phyloP scores from a whole-genome alignment of 2,888 invertebrate genomes.

The Andrena minutula region DNA sequence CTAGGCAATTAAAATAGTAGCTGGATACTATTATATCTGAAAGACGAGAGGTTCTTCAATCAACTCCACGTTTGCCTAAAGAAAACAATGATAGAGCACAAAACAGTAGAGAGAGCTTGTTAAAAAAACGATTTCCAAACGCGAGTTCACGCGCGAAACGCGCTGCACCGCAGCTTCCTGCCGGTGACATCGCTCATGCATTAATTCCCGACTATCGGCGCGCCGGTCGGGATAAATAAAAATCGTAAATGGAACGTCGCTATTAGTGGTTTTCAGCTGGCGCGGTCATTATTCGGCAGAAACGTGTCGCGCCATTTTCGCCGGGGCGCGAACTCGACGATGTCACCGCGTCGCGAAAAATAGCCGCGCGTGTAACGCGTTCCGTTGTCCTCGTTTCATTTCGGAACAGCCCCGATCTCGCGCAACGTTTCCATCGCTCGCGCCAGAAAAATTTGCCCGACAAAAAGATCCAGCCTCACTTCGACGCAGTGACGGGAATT shows the following conservation, averaged over 20 bases:
- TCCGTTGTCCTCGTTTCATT: not conserved
- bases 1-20: too few species aligned
- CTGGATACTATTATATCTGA: too few species aligned
- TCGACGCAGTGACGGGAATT: not conserved
- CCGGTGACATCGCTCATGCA: slow-evolving; percentile 18
- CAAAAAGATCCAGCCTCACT: not conserved
- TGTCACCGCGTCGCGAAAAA: slow-evolving; percentile 33
- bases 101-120: too few species aligned
- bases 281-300: slow-evolving; percentile 38
- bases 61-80: too few species aligned
- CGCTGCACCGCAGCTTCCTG: slow-evolving; percentile 2
- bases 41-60: too few species aligned
- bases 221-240: slow-evolving; percentile 47
- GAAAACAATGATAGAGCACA: not conserved
- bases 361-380: slow-evolving; percentile 13
- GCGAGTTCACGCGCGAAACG: slow-evolving; percentile 21
- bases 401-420: not conserved
- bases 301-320: slow-evolving; percentile 33
- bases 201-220: slow-evolving; percentile 50
- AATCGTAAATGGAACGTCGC: slow-evolving; percentile 34
- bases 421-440: slow-evolving; percentile 26
- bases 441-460: not conserved
- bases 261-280: slow-evolving; percentile 42
- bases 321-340: slow-evolving; percentile 11
- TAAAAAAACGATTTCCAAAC: slow-evolving; percentile 9